phyloP scores from a whole-genome alignment of 2,888 invertebrate species.

The Nasonia oneida region DNA sequence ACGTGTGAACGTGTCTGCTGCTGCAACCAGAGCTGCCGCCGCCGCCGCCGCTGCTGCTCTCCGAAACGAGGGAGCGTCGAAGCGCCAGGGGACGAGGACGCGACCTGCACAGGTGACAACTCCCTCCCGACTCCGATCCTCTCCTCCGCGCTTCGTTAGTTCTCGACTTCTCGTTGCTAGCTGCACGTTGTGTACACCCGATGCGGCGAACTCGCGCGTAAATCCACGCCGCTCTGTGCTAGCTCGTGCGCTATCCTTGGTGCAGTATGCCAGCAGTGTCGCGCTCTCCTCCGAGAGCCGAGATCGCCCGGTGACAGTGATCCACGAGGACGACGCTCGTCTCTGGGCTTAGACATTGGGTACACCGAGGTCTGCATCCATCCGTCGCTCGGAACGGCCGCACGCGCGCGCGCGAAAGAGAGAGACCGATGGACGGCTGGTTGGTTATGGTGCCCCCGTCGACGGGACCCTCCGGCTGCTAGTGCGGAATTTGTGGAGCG shows the following conservation, averaged over 20 bases:
- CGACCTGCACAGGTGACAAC: conserved; percentile 27
- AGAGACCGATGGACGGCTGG: conserved; percentile 17
- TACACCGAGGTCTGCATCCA: not conserved
- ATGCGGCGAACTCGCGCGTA: not conserved
- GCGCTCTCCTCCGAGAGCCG: not conserved
- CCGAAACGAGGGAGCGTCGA: not conserved
- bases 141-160: not conserved
- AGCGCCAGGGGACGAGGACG: not conserved
- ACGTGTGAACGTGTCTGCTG: conserved; percentile 32
- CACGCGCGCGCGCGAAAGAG: conserved; percentile 57
- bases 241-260: not conserved
- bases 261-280: not conserved
- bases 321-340: conserved; percentile 56
- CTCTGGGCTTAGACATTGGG: not conserved
- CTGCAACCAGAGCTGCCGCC: conserved; percentile 7
- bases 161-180: not conserved
- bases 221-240: not conserved
- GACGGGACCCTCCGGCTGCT: conserved; percentile 29
- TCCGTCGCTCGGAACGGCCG: conserved; percentile 33
- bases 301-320: conserved; percentile 15
- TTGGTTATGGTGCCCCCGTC: conserved; percentile 55
- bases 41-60: not conserved
- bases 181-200: not conserved
- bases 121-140: not conserved
- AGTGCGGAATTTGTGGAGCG: conserved; percentile 65